phyloP scores from a whole-genome alignment of 2,888 invertebrate genomes.

The Hypsopygia costalis region DNA sequence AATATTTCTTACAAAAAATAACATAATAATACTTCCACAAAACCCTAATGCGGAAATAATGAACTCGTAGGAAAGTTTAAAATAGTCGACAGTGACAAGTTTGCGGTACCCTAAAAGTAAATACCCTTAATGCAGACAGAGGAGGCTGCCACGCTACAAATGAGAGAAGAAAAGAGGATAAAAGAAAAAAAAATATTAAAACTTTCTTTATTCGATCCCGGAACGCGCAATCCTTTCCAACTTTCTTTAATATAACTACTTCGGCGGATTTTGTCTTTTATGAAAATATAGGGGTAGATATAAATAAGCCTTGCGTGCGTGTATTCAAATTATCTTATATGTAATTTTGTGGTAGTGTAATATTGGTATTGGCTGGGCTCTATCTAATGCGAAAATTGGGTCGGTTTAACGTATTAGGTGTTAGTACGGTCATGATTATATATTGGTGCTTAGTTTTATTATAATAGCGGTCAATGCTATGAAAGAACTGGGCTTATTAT shows the following conservation, averaged over 20 bases:
- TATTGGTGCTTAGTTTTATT: too few relatives aligned
- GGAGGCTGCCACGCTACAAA: slow-evolving; percentile 30
- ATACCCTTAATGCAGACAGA: slow-evolving; percentile 25
- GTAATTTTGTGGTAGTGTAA: neutral
- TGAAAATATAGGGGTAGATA: slow-evolving; percentile 8
- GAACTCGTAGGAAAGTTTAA: neutral
- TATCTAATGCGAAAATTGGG: too few relatives aligned
- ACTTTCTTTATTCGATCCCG: slow-evolving; percentile 56
- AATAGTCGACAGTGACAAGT: neutral
- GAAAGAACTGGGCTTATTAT: too few relatives aligned
- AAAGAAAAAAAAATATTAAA: slow-evolving; percentile 50
- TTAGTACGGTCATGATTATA: too few relatives aligned
- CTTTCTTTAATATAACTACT: slow-evolving; percentile 46
- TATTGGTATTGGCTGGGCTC: neutral
- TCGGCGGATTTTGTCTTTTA: slow-evolving; percentile 12
- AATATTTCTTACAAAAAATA: too few relatives aligned
- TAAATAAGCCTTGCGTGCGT: neutral
- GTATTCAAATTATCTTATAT: slow-evolving; percentile 1
- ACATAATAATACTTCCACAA: too few relatives aligned
- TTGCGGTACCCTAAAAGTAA: neutral
- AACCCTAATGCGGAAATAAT: slow-evolving; percentile 5
- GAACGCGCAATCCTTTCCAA: slow-evolving; percentile 50
- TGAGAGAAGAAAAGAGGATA: slow-evolving; percentile 36
- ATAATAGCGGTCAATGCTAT: too few relatives aligned
- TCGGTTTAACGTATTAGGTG: too few relatives aligned